A percentile compares a stretch with the other conserved stretches of the same genome.
Conservation (phyloP, 2,113 vertebrate species). For the Andinoacara biseriatus region DNA sequence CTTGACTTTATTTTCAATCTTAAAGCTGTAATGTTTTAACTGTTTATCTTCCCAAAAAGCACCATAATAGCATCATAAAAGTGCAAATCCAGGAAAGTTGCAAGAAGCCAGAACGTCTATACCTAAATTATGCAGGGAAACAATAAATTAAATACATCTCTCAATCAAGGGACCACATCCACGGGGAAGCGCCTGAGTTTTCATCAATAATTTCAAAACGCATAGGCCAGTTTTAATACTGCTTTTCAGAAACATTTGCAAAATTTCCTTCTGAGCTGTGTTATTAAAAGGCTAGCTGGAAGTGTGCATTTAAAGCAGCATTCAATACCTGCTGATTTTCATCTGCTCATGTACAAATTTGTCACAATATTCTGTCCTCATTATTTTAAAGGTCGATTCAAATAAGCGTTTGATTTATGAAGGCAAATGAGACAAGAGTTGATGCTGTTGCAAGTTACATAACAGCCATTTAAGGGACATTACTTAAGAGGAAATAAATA, state of each 20-base stretch:
- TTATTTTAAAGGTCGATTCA: conserved; percentile 62
- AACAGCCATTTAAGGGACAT: conserved; percentile 52
- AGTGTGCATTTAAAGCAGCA: conserved; percentile 28
- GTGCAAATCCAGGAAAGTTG: conserved; percentile 24
- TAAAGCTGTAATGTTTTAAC: neutral
- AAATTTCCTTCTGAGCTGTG: neutral
- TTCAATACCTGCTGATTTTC: conserved; percentile 19
- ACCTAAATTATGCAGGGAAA: conserved; percentile 58
- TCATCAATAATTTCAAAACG: conserved; percentile 63
- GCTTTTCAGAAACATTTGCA: conserved; percentile 44
- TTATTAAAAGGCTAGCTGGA: neutral
- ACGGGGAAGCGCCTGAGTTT: conserved; percentile 32
- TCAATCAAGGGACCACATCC: conserved; percentile 57
- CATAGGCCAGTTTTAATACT: conserved; percentile 25
- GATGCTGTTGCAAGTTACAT: conserved; percentile 58
- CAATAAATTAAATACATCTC: conserved; percentile 58
- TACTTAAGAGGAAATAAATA: conserved; percentile 60
- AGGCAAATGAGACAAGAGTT: conserved; percentile 56
- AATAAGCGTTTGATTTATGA: conserved; percentile 56
- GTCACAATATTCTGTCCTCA: conserved; percentile 35
- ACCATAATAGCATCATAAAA: neutral
- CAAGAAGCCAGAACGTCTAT: conserved; percentile 21
- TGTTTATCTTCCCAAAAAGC: neutral
- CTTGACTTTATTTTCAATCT: neutral
- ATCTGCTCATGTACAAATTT: conserved; percentile 20